Evolutionary conservation across 2,797 vertebrate genomes (phyloP), one percentile per base, ranked within the genome.

Genomic region (Alfaro cultratus): DNA sequence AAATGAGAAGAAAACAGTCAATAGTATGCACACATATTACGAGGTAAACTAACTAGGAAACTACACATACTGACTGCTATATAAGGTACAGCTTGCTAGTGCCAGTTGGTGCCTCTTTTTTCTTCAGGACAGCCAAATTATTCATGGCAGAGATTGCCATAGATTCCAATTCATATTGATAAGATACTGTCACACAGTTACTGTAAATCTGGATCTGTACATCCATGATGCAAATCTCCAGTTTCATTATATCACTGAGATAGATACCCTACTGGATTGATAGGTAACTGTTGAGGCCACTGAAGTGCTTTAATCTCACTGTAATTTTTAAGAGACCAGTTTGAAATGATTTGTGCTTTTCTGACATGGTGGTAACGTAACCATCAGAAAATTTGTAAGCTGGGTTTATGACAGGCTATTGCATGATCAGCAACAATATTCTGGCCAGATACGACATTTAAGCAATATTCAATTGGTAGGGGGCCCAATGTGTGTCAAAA

Each of bases 1-100:
- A 81, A 93, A 92, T 87, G 81, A 92, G 91, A 93, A 82, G 64
- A 83, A 87, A 85, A 43, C 84, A 86, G 75, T 84, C 29, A 34
- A 62, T 31, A 34, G 29, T 34, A 62, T 75, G 80, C 80, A 53
- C 60, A 85, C 83, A 83, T 86, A 73, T 85, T 92, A 90, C 87
- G 83, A 92, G 86, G 81, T n/a, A 62, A 84, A 87, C 83, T 81
- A 86, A 88, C 87, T 39, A 78, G 86, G 80, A 76, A 87, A 85
- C 86, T 81, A 79, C 68, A n/a, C 68, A 16, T 45, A 26, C 68
- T 13, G 23, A 26, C 39, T 26, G 4, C 11, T 43, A 43, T 70
- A 29, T 16, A 26, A n/a, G 36, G 21, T 13, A 41, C 21, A 68
- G 26, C 12, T 71, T 71, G 68, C 41, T 45, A 16, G 13, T 45